Base-by-base conservation (phyloP, 2,797 vertebrate genomes). In the Sebastes trivittatus region DNA sequence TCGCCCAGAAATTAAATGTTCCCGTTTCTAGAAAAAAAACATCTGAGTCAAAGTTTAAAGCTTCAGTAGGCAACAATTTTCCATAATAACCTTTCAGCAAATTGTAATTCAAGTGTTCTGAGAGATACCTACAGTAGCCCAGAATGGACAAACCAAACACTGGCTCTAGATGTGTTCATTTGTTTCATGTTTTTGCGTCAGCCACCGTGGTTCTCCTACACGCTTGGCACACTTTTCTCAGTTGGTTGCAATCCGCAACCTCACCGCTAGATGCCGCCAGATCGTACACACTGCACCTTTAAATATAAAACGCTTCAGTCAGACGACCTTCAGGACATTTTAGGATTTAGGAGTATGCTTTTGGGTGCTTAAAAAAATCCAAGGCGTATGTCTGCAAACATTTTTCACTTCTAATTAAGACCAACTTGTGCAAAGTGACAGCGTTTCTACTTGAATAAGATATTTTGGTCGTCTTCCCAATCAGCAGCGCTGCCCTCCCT, bases 361-460 rank as follows among this genome's bases (percentile, higher is more conserved):
- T 22, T 58, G 6, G 8, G 6, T 58, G n/a, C 46, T 29, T 30
- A 11, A 38, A 42, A 2, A 65, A 75, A 64, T 70, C 49, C 30
- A 73, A 66, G 52, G 25, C 3, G 61, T 36, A 14, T 20, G 55
- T 69, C 36, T 54, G 69, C 20, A n/a, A 71, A 64, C 54, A 32
- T 36, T 52, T 61, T 72, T 62, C 38, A 68, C 23, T 38, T 80
- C n/a, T 66, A 68, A 83, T 78, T 62, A 60, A 61, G 25, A 54
- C 58, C 62, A 81, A 72, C 5, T 2, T 61, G 29, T 25, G 49
- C n/a, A 70, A 67, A 60, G 71, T 82, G 77, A 87, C 73, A 84
- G 67, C 29, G n/a, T 54, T 80, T 84, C 55, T 4, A 30, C 34
- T 82, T 55, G 36, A 77, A 68, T 72, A 42, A 46, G 42, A 68